Base-by-base conservation (phyloP, 2,113 vertebrate genomes). In the Pleuronectes platessa region DNA sequence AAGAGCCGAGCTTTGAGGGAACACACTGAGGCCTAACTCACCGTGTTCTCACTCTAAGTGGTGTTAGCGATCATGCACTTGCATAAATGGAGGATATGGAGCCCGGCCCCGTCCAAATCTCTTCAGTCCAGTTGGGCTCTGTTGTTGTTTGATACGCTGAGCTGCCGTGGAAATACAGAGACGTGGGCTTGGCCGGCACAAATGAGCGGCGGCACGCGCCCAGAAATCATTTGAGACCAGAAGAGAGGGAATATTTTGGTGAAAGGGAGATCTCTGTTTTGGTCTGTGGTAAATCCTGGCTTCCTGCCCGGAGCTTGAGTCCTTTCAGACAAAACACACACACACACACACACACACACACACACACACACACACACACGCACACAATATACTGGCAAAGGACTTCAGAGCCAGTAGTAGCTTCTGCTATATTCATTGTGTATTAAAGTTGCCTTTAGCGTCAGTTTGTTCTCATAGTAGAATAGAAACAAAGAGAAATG, bases 221-320 rank as follows among this genome's bases (percentile, higher is more conserved):
- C 62, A 58, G 56, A 23, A 23, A 51, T 68, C 27, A 37, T 65
- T 47, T n/a, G 24, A 81, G 56, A 71, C 35, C 45, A 62, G 51
- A 59, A 67, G 51, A 51, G 18, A 67, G 54, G 14, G 58, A 71
- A 69, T 67, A 54, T 76, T 68, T 79, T 60, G 58, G 40, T 63
- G 51, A 68, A 31, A 45, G 59, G 20, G 42, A 49, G 58, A 54
- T 31, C 31, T 31, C 31, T 31, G 31, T 31, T 31, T 31, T 31
- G 31, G 31, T 31, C 31, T 31, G 31, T 31, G 31, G 31, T 75
- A 68, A 55, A 63, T 27, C 78, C 71, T 85, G 61, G 56, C 42
- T 31, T 35, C 18, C 54, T 68, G 45, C 54, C 49, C 63, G 45
- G 9, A 68, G 68, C 61, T 60, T 68, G 3, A 67, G 66, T 83